Percentiles rank a stretch among this genome's conserved stretches.
Evolutionary conservation across 2,888 invertebrate genomes (phyloP).

Genomic region (Machimus atricapillus): DNA sequence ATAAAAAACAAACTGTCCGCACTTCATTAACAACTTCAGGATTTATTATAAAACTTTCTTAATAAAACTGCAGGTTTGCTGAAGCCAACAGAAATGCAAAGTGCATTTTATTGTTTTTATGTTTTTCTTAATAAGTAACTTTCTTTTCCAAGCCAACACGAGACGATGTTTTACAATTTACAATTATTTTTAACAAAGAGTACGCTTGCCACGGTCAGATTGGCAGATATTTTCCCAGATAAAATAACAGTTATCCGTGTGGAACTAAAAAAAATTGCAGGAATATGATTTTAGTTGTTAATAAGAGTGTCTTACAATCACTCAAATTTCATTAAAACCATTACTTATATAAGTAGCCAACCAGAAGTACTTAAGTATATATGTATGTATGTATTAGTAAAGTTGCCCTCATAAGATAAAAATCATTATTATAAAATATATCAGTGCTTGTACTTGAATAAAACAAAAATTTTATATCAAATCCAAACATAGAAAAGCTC

Average conservation of each 20-base stretch:
- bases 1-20: constrained; percentile 14
- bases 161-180: neutral
- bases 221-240: neutral
- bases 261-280: neutral
- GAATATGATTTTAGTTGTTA: too few species aligned
- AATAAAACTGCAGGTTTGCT: constrained; percentile 1
- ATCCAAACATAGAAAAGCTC: too few species aligned
- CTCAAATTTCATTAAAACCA: too few species aligned
- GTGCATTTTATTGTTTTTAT: constrained; percentile 14
- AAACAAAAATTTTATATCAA: too few species aligned
- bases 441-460: too few species aligned
- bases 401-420: too few species aligned
- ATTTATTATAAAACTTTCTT: constrained; percentile 18
- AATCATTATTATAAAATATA: too few species aligned
- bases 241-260: neutral
- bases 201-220: neutral
- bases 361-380: too few species aligned
- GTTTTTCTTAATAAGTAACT: neutral
- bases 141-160: neutral
- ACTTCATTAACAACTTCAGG: constrained; percentile 24
- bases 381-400: too few species aligned
- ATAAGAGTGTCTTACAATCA: too few species aligned
- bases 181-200: neutral
- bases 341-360: too few species aligned
- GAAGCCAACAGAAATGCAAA: neutral